Base-by-base conservation (phyloP, 2,888 invertebrate genomes). In the Mimumesa dahlbomi region DNA sequence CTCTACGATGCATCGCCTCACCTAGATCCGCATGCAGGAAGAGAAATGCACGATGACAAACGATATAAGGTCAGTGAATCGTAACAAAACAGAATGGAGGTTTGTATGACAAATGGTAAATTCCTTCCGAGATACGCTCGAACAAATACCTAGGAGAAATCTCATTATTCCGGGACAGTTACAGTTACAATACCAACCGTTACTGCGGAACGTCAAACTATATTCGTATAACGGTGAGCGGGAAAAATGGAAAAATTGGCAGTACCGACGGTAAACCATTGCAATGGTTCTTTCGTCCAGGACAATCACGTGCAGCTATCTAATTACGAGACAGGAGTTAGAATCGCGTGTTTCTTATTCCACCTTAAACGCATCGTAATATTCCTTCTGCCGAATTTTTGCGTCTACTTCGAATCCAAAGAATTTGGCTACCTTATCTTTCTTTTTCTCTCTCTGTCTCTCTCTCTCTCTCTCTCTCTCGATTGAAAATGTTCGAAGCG, bases 151-250 rank as follows among this genome's bases (percentile, higher is more conserved):
- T 14, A 48, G 21, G 29, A 29, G 38, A 59, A 34, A 58, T 49
- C 49, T 52, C 42, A 16, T 40, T 29, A 49, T 52, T 70, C 43
- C 50, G 7, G 22, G 64, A n/a, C 31, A 31, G 42, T 43, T 63
- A n/a, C 31, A 31, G 42, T 43, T 63, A 79, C 75, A 73, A 81
- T 75, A 59, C 50, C 40, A 42, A 81, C 81, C 81, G 79, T 81
- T 81, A 79, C 52, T n/a, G 48, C 45, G 40, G 54, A 34, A 62
- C 56, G 66, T 40, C 53, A 72, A 79, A 65, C 58, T 52, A 78
- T 53, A 67, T 64, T 64, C 63, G 49, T 57, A 53, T 78, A 78
- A 71, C 76, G 79, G 77, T 75, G 58, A 61, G 43, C 64, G 62
- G 63, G 54, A 49, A 75, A 61, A 61, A 64, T 43, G 52, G 34